Evolutionary conservation across 2,797 vertebrate genomes (phyloP).

Genomic region (Coregonus suidteri): DNA sequence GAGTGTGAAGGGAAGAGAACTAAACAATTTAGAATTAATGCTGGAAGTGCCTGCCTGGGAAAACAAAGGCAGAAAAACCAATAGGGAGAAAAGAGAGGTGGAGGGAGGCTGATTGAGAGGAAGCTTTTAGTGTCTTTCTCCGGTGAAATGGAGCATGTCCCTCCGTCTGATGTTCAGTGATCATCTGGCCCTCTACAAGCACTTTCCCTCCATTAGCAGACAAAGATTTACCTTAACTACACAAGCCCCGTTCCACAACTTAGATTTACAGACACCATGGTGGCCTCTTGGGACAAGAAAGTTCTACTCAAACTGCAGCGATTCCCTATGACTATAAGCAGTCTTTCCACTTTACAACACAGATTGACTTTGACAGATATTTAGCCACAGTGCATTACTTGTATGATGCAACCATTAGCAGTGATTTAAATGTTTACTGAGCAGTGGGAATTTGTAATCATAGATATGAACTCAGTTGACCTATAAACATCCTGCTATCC

Average conservation of each 20-base stretch:
- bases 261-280: slow-evolving; percentile 3
- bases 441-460: not conserved
- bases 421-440: not conserved
- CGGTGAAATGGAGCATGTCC: slow-evolving; percentile 63
- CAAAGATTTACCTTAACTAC: slow-evolving; percentile 43
- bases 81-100: slow-evolving; percentile 16
- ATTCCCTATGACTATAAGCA: not conserved
- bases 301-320: not conserved
- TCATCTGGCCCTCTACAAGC: slow-evolving; percentile 41
- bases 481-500: not conserved
- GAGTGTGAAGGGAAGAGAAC: slow-evolving; percentile 41
- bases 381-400: not conserved
- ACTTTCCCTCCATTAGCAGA: slow-evolving; percentile 47
- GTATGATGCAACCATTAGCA: not conserved
- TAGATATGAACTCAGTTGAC: not conserved
- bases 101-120: slow-evolving; percentile 47
- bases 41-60: slow-evolving; percentile 37
- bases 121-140: slow-evolving; percentile 55
- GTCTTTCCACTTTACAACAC: not conserved
- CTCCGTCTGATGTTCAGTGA: slow-evolving; percentile 16
- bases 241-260: slow-evolving; percentile 17
- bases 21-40: slow-evolving; percentile 59
- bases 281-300: not conserved
- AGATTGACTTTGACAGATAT: slow-evolving; percentile 2
- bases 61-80: slow-evolving; percentile 28